phyloP scores from a whole-genome alignment of 2,888 invertebrate genomes.

The Drosophila borborema region DNA sequence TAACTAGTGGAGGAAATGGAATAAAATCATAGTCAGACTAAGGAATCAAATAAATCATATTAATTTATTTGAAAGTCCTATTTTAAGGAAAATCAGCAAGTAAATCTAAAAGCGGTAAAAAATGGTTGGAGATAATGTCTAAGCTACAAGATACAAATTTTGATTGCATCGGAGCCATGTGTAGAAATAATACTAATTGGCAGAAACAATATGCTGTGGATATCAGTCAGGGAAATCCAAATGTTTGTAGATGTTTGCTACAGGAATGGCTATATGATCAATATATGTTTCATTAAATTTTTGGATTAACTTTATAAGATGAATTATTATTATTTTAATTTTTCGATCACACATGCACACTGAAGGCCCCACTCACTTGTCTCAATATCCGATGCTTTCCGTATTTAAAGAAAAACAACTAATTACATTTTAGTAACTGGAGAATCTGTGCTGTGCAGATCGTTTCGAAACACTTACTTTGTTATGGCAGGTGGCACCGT shows the following conservation, averaged over 20 bases:
- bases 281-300: neutral
- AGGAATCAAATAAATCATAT: too few species aligned
- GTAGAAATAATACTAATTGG: neutral
- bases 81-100: too few species aligned
- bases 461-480: conserved; percentile 83
- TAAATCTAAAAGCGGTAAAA: neutral
- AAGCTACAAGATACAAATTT: neutral
- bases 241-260: neutral
- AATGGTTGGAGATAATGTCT: neutral
- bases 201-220: neutral
- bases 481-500: conserved; percentile 93
- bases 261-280: neutral
- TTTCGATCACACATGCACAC: neutral
- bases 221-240: neutral
- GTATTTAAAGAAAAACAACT: conserved; percentile 85
- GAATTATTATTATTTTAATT: neutral
- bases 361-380: conserved; percentile 82
- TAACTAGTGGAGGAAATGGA: too few species aligned
- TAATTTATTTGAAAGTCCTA: too few species aligned
- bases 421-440: conserved; percentile 80
- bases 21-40: too few species aligned
- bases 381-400: conserved; percentile 85
- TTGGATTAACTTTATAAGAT: neutral
- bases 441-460: conserved; percentile 5
- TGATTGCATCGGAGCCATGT: neutral